A percentile compares a stretch with the other conserved stretches of the same genome.
Conservation (phyloP, 92 coral and sea anemone species). For the Umimayanthus kanabou region DNA sequence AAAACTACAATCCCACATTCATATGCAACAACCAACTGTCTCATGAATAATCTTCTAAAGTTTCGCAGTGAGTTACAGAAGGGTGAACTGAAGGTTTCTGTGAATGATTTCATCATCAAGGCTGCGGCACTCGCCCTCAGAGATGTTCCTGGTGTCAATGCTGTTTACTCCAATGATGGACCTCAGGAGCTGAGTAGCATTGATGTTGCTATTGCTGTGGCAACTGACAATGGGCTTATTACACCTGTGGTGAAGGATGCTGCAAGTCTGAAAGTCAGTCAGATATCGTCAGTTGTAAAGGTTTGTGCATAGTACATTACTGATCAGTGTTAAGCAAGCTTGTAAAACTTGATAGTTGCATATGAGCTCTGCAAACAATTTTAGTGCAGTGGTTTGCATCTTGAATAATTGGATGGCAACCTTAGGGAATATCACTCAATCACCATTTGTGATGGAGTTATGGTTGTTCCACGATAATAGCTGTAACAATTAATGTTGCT, state of each 20-base stretch:
- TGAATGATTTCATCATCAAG: slow-evolving; percentile 89
- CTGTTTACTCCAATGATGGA: slow-evolving; percentile 69
- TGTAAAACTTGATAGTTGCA: no score
- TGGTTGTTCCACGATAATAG: no score
- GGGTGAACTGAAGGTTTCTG: slow-evolving; percentile 68
- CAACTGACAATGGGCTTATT: slow-evolving; percentile 85
- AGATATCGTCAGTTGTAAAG: slow-evolving; percentile 78
- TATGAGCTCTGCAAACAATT: no score
- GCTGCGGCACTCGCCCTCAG: slow-evolving; percentile 75
- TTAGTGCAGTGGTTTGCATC: no score
- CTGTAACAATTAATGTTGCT: no score
- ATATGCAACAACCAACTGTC: slow-evolving; percentile 80
- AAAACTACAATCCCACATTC: slow-evolving; percentile 89
- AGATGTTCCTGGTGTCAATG: slow-evolving; percentile 80
- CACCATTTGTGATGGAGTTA: no score
- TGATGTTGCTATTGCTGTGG: slow-evolving; percentile 88
- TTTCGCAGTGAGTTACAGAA: slow-evolving; percentile 62
- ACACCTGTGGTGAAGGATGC: slow-evolving; percentile 91
- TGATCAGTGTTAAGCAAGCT: no score
- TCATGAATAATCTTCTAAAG: slow-evolving; percentile 64
- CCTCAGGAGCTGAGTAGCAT: slow-evolving; percentile 61
- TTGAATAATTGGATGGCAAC: no score
- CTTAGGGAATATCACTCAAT: no score
- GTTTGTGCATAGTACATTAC: slow-evolving; percentile 39
- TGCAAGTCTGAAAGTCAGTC: slow-evolving; percentile 62